Evolutionary conservation across 2,888 invertebrate species (phyloP), one percentile per base, ranked within the genome.

Genomic region (Mesoligia furuncula): DNA sequence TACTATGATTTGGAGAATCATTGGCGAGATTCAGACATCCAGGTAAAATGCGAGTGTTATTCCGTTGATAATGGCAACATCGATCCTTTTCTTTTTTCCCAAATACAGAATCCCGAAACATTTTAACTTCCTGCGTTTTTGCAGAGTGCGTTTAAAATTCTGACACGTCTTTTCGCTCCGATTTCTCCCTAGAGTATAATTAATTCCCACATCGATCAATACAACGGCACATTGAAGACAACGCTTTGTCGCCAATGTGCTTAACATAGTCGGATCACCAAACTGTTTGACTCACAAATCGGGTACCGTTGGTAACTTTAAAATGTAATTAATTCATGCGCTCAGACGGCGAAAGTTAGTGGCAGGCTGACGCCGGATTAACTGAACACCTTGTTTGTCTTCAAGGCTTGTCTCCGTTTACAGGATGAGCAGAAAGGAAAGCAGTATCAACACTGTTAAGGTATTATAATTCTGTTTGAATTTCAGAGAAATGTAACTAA

Each of bases 311-410:
- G 70, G 62, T 54, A 81, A 83, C 61, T 88, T 86, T 77, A 81
- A 85, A 81, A 84, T 75, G 75, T 87, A 84, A 88, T 87, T 88
- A 87, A 87, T 88, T 88, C 82, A 65, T 78, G 77, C 74, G 70
- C 48, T 62, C 64, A 69, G 81, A 57, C 71, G 51, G 65, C 27
- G 61, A 62, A 73, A 86, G 69, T 76, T 80, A 45, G 80, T 54
- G 59, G 70, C 70, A 78, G 68, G 27, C 75, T 88, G 79, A 59
- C 51, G 71, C 61, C 57, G 69, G 78, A 80, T 85, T 85, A 79
- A 54, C 72, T 36, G 62, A 79, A 65, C 72, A 81, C 59, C 76
- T 65, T 87, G 83, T 83, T 82, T 86, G 75, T 86, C 68, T 81
- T 74, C 69, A 75, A 66, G 67, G 31, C 64, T 65, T 31, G 73